Base-by-base conservation (phyloP, 2,797 vertebrate species). In the Dryobates pubescens region DNA sequence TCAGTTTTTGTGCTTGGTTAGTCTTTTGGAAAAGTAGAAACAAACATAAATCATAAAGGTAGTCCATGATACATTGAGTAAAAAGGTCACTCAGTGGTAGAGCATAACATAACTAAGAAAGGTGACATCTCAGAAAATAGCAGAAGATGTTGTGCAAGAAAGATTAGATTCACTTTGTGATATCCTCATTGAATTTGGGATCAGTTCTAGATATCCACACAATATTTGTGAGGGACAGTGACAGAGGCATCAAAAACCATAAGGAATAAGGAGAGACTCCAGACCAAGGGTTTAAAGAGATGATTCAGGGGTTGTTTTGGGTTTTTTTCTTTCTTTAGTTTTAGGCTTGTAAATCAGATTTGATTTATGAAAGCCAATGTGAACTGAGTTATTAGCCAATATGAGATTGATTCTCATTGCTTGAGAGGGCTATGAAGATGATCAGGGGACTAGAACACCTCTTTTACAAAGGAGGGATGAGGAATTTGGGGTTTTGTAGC, bases 1-100 rank as follows among this genome's bases (percentile, higher is more conserved):
- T 74, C 58, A 15, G 9, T 56, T 82, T 57, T 58, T 38, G 61
- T 3, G 2, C 15, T 74, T 82, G 18, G 17, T 17, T 69, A 57
- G 38, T n/a, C 29, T 73, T 49, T 75, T 85, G 49, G 38, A 75
- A 63, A 75, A 74, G 32, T 0, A 61, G 27, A 83, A 93, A 72
- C 11, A 77, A 74, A 69, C 53, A 24, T 5, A 59, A 78, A 70
- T 27, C 27, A 14, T 38, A 20, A 75, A 49, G 56, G 12, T 63
- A 34, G 32, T 81, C n/a, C 36, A 22, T n/a, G 29, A 17, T 63
- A 29, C 0, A 0, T 14, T 58, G 30, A 34, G 17, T 34, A 9
- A 65, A 84, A 43, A 74, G 30, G 23, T 47, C 29, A 51, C 17
- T 64, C 15, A 8, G 26, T 29, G 51, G 36, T 19, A 59, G n/a